Conservation (phyloP, 2,797 vertebrate genomes). For the Sebastes hubbsi region DNA sequence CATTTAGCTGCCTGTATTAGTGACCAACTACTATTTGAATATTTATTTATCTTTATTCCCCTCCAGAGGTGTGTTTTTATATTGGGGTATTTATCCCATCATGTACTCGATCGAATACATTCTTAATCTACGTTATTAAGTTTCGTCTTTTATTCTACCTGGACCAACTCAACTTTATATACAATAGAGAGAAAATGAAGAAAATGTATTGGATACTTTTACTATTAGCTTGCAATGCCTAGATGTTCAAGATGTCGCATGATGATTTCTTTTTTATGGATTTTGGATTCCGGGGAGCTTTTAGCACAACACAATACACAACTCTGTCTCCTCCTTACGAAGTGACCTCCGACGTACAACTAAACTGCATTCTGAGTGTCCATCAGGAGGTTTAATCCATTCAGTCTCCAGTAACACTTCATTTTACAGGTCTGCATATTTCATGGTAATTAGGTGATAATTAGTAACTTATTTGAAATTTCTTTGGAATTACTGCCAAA, state of each 20-base stretch:
- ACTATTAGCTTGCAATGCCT: constrained; percentile 24
- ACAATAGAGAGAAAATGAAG: constrained; percentile 1
- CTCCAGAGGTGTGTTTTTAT: not conserved
- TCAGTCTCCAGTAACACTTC: not conserved
- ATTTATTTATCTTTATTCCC: not conserved
- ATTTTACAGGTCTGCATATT: too few species aligned
- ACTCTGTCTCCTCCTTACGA: too few species aligned
- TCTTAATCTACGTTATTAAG: not conserved
- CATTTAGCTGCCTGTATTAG: not conserved
- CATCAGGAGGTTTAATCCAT: not conserved
- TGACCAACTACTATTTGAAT: not conserved
- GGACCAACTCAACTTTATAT: constrained; percentile 23
- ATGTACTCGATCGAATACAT: not conserved
- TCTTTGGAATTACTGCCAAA: too few species aligned
- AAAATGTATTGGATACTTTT: constrained; percentile 1
- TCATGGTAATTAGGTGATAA: too few species aligned
- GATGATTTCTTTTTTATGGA: not conserved
- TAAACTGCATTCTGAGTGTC: not conserved
- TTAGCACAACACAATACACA: not conserved
- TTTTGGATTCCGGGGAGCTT: constrained; percentile 1
- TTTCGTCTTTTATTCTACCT: not conserved
- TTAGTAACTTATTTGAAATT: too few species aligned
- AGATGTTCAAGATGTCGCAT: constrained; percentile 40
- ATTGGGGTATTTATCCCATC: not conserved
- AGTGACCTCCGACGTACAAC: too few species aligned